A percentile compares a stretch with the other conserved stretches of the same genome.
Conservation (phyloP, 2,888 invertebrate species). For the Anticlea derivata region DNA sequence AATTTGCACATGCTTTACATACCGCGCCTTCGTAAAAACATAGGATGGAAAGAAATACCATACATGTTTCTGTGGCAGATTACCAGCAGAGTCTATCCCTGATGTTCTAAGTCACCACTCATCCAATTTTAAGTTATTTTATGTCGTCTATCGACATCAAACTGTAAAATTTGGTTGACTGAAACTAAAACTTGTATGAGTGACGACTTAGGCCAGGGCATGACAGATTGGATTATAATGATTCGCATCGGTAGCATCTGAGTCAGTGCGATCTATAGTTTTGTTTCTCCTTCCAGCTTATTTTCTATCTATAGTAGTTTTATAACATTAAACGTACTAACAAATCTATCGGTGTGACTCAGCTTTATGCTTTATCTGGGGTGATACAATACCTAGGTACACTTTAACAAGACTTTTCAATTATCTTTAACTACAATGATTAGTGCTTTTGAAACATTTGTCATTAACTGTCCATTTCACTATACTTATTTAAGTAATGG, state of each 20-base stretch:
- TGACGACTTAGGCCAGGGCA: too few species aligned
- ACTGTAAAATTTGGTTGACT: too few species aligned
- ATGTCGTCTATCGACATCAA: too few species aligned
- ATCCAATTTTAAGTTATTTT: too few species aligned
- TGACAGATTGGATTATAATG: too few species aligned
- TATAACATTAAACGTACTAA: not conserved
- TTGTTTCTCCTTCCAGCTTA: not conserved
- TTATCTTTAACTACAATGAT: slow-evolving; percentile 12
- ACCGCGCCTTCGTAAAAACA: slow-evolving; percentile 10
- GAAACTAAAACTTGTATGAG: too few species aligned
- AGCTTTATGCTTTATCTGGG: not conserved
- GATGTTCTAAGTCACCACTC: too few species aligned
- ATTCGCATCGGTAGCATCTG: too few species aligned
- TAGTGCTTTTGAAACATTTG: slow-evolving; percentile 10
- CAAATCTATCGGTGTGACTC: not conserved
- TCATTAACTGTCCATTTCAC: slow-evolving; percentile 7
- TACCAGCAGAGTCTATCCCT: not conserved
- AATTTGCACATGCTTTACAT: slow-evolving; percentile 31
- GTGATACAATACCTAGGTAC: not conserved
- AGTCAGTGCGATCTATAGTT: too few species aligned
- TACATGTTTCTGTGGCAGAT: not conserved
- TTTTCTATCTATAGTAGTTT: not conserved
- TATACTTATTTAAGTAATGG: slow-evolving; percentile 1
- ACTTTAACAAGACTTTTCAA: slow-evolving; percentile 4
- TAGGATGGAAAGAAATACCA: not conserved